Conservation (phyloP, 2,113 vertebrate genomes). For the Jaculus jaculus region DNA sequence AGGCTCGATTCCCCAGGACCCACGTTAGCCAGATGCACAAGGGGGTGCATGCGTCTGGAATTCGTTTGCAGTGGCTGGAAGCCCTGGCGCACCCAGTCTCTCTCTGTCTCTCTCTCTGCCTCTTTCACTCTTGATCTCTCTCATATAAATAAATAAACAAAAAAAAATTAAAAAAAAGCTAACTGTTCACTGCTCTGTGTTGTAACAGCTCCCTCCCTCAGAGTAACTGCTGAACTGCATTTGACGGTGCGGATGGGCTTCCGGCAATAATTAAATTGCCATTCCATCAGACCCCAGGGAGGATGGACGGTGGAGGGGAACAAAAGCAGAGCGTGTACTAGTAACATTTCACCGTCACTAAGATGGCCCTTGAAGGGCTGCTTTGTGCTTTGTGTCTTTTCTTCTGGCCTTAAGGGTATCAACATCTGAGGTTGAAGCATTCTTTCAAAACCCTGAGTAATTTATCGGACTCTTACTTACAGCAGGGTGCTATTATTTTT, state of each 20-base stretch:
- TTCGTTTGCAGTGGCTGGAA: no score
- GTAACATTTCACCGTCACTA: not conserved
- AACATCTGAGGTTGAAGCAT: conserved; percentile 12
- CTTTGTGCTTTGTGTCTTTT: conserved; percentile 28
- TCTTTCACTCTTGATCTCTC: no score
- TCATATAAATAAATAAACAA: no score
- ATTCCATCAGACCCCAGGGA: conserved; percentile 21
- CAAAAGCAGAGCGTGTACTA: not conserved
- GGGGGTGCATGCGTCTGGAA: no score
- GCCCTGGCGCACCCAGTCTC: no score
- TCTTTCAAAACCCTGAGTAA: not conserved
- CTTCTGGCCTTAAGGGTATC: not conserved
- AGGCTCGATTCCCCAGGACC: no score
- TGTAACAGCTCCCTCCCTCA: not conserved
- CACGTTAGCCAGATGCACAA: no score
- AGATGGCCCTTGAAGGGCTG: not conserved
- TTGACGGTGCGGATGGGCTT: conserved; percentile 35
- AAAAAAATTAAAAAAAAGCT: no score
- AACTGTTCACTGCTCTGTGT: conserved; percentile 33
- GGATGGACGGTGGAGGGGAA: not conserved
- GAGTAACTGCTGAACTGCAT: not conserved
- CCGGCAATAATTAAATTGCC: conserved; percentile 51
- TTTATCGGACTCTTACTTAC: conserved; percentile 17
- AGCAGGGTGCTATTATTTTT: conserved; percentile 28
- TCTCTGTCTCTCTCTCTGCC: no score